Percentiles rank a stretch among this genome's conserved stretches.
Conservation (phyloP, 2,888 invertebrate genomes). For the Synanthedon vespiformis region DNA sequence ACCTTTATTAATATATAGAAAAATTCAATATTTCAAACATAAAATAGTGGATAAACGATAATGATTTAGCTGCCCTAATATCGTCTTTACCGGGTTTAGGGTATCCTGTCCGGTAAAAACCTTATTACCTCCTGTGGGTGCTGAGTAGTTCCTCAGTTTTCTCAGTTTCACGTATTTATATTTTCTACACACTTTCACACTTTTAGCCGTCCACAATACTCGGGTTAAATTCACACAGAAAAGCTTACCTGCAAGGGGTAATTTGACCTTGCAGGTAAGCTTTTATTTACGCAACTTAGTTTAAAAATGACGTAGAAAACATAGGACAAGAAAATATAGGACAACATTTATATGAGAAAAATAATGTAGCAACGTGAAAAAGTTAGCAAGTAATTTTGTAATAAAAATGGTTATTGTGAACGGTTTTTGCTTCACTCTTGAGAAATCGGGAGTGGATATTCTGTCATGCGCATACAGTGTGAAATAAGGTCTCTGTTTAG, state of each 20-base stretch:
- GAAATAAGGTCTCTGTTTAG: conserved; percentile 44
- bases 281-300: no score
- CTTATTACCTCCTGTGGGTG: conserved; percentile 37
- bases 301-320: no score
- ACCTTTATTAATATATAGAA: no score
- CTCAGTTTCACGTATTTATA: conserved; percentile 23
- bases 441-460: conserved; percentile 42
- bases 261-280: no score
- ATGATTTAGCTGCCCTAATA: conserved; percentile 43
- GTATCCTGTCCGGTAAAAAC: conserved; percentile 29
- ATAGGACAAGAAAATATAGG: no score
- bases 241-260: conserved; percentile 18
- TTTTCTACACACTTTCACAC: conserved; percentile 57
- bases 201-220: conserved; percentile 33
- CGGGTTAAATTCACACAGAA: conserved; percentile 24
- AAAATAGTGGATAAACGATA: no score
- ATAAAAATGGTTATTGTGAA: conserved; percentile 15
- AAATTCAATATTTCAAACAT: no score
- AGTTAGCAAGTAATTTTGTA: conserved; percentile 18
- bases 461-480: conserved; percentile 52
- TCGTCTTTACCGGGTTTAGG: conserved; percentile 23
- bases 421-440: conserved; percentile 37
- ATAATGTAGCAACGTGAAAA: conserved; percentile 7
- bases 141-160: conserved; percentile 35
- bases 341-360: conserved; percentile 1